Percentiles rank a stretch among this genome's conserved stretches.
These are phyloP conservation scores for Potamarius usumacintae DNA, from an alignment of 2,113 vertebrate species.

Conservation along the genomic window DNA sequence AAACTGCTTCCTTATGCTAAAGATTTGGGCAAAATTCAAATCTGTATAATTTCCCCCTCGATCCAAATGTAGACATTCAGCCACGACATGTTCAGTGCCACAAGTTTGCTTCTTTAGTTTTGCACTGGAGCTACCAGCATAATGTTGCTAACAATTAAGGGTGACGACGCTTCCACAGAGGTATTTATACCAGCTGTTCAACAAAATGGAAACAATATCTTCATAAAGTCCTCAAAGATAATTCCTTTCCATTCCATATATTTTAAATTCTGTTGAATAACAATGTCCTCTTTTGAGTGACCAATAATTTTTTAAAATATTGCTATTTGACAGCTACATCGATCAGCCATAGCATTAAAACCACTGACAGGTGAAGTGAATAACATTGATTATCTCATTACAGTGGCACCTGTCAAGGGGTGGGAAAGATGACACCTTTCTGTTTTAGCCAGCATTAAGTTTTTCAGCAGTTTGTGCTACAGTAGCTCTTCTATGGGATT, in stretches of 20 bases:
- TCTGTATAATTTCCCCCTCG: background rate
- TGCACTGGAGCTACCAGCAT: background rate
- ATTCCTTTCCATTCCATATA: background rate
- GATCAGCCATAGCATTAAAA: too few species aligned
- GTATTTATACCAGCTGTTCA: background rate
- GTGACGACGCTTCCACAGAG: background rate
- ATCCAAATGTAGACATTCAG: background rate
- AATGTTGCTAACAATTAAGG: background rate
- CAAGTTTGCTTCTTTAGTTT: background rate
- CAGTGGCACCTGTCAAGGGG: too few species aligned
- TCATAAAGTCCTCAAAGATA: background rate
- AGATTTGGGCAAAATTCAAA: background rate
- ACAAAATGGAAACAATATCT: background rate
- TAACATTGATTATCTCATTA: too few species aligned
- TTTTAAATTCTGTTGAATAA: background rate
- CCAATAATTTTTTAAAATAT: background rate
- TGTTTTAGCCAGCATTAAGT: too few species aligned
- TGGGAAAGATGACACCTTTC: too few species aligned
- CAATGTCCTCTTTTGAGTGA: background rate
- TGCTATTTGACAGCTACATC: background rate
- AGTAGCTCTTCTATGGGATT: too few species aligned
- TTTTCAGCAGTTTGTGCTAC: too few species aligned
- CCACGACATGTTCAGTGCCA: background rate
- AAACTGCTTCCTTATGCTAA: background rate
- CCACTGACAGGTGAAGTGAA: too few species aligned